Conservation (phyloP, 1,140 invertebrate genomes). For the Ceratina calcarata region DNA sequence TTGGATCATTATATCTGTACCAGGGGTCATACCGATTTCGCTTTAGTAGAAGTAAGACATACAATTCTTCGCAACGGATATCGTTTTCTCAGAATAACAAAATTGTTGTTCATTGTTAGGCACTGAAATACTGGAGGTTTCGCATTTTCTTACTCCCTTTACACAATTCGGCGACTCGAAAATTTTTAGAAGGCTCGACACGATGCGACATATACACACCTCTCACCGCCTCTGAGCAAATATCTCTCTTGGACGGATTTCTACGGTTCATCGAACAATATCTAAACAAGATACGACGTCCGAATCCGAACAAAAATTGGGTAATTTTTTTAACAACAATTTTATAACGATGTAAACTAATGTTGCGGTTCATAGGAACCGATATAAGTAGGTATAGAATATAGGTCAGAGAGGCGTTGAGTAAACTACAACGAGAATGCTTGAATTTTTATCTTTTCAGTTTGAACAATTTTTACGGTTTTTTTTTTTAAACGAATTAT, state of each 20-base stretch:
- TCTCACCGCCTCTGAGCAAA: slow-evolving; percentile 84
- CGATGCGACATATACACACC: slow-evolving; percentile 91
- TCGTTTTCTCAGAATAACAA: too few species aligned
- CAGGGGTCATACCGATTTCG: slow-evolving; percentile 93
- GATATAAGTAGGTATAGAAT: neutral
- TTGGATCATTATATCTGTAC: slow-evolving; percentile 98
- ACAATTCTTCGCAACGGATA: neutral
- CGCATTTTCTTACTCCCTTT: slow-evolving; percentile 92
- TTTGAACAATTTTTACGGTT: slow-evolving; percentile 18
- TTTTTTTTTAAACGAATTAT: slow-evolving; percentile 64
- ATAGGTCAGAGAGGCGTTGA: neutral
- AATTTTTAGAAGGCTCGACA: slow-evolving; percentile 85
- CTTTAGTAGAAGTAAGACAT: slow-evolving; percentile 87
- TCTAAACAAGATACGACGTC: slow-evolving; percentile 93
- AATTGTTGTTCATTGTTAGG: slow-evolving; percentile 76
- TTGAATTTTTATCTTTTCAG: slow-evolving; percentile 11
- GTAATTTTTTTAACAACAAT: slow-evolving; percentile 67
- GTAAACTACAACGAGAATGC: neutral
- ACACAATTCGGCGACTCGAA: slow-evolving; percentile 86
- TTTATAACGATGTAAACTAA: neutral
- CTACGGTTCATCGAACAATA: slow-evolving; percentile 92
- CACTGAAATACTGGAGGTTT: slow-evolving; percentile 97
- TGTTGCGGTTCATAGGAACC: neutral
- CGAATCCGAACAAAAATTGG: slow-evolving; percentile 83
- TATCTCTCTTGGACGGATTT: slow-evolving; percentile 85